Base-by-base conservation (phyloP, 2,797 vertebrate species). In the Gobio occitaniae region DNA sequence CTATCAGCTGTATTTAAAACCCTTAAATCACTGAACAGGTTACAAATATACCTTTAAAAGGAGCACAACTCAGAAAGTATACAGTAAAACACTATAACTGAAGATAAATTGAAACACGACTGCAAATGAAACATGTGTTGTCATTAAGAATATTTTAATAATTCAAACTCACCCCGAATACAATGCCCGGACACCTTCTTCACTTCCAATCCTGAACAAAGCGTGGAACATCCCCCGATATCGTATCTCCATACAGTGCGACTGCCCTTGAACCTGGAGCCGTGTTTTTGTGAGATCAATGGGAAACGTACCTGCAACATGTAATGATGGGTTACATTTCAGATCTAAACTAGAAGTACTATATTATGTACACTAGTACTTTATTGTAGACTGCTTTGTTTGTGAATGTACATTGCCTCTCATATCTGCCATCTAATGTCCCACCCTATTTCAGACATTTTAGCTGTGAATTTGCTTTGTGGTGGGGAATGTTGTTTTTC, bases 141-240 rank as follows among this genome's bases (percentile, higher is more conserved):
- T 59, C 52, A 65, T 21, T n/a, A 0, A 4, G 44, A 25, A 12
- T 32, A 54, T n/a, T 29, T 21, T 59, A 75, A 76, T 54, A 19
- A 47, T 21, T 21, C 6, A 25, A 52, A 63, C 94, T 95, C 89
- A 99, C 97, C 97, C 97, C 5, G 97, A 99, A 90, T 99, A 99
- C 1, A 98, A 93, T 0, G 97, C 97, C 17, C 95, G 93, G 63
- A 97, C 74, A 63, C 97, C 97, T 90, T 99, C 97, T 90, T 99
- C 97, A 71, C 94, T 95, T 89, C 96, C 97, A 82, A 99, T 98
- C 91, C 95, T 94, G 91, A 97, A 96, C 65, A 99, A 94, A 8
- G 97, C 97, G 65, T 99, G 97, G 89, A 98, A 98, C 97, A 99
- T 98, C 63, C 97, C 97, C 85, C 94, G 93, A 93, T 99, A 99